Evolutionary conservation across 2,113 vertebrate genomes (phyloP), one percentile per base, ranked within the genome.

Genomic region (Parus major): DNA sequence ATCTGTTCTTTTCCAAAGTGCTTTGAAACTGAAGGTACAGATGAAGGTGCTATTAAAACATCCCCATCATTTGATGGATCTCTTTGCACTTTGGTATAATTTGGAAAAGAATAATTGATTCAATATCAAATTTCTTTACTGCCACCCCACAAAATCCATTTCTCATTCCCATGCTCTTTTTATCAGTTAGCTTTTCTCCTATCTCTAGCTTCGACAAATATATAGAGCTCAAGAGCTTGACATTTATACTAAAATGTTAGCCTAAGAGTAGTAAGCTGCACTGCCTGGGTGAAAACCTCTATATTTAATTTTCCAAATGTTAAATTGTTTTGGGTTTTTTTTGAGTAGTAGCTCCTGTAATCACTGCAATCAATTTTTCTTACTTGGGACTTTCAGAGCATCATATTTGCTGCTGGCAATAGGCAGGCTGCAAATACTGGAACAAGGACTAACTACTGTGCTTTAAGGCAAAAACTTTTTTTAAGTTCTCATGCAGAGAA

Each of bases 291-390:
- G 42, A 86, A 60, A 47, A 86, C 21, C 15, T 78, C 42, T 89
- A 31, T 73, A 82, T 84, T 91, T 89, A 91, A 71, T 92, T 95
- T 94, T 89, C 24, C 22, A 91, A 78, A 89, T 50, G 65, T 57
- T 65, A 88, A 70, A 46, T 49, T 24, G 7, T 83, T 80, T 36
- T 36, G 36, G 39, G 39, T 39, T 39, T 39, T 39, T 70, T 91
- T 83, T 42, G 7, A 15, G 13, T 20, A 46, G 27, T 50, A 86
- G 41, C 24, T 82, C 10, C 33, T 78, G 42, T 20, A 59, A 68
- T 46, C 16, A 47, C 52, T 47, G 9, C 11, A 81, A 73, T 39
- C 13, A 53, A 8, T 66, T 81, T 64, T 91, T 92, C 46, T 80
- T 79, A 53, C 72, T 70, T 73, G 60, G 14, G 7, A 35, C 59